Percentiles rank a stretch among this genome's conserved stretches.
These are phyloP conservation scores for Baccha elongata DNA, from an alignment of 2,888 invertebrate genomes.

Conservation along the genomic window DNA sequence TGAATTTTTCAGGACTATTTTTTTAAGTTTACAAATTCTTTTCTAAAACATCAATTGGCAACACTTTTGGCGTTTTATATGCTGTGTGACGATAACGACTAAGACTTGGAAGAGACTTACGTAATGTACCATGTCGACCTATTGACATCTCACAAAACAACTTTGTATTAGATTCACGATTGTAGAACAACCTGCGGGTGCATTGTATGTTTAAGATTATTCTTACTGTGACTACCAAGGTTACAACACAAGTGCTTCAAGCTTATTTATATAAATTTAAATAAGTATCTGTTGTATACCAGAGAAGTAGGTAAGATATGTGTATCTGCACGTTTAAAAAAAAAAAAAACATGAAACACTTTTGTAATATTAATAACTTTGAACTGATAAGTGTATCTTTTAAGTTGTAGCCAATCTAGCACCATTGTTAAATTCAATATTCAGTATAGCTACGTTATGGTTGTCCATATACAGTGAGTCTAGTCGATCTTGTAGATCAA, in stretches of 20 bases:
- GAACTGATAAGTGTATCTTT: conserved; percentile 26
- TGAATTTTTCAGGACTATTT: too few species aligned
- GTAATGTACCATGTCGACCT: conserved; percentile 58
- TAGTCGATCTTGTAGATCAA: background rate
- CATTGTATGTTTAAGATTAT: conserved; percentile 52
- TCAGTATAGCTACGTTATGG: too few species aligned
- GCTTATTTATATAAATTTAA: background rate
- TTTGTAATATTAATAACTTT: conserved; percentile 68
- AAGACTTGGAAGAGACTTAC: conserved; percentile 31
- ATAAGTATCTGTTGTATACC: background rate
- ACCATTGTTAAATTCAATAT: background rate
- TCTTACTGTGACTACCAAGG: conserved; percentile 54
- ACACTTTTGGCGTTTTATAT: background rate
- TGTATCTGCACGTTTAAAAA: conserved; percentile 65
- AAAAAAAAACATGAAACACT: conserved; percentile 68
- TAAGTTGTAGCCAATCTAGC: conserved; percentile 19
- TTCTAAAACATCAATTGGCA: background rate
- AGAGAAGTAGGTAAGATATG: conserved; percentile 43
- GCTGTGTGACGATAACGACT: conserved; percentile 22
- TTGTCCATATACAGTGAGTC: background rate
- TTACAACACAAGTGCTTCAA: conserved; percentile 34
- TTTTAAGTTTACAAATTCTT: background rate
- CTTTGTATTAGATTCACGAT: conserved; percentile 42
- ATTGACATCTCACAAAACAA: conserved; percentile 43
- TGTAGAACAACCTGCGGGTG: conserved; percentile 68